phyloP scores from a whole-genome alignment of 2,797 vertebrate species.

The Hoplostethus mediterraneus region DNA sequence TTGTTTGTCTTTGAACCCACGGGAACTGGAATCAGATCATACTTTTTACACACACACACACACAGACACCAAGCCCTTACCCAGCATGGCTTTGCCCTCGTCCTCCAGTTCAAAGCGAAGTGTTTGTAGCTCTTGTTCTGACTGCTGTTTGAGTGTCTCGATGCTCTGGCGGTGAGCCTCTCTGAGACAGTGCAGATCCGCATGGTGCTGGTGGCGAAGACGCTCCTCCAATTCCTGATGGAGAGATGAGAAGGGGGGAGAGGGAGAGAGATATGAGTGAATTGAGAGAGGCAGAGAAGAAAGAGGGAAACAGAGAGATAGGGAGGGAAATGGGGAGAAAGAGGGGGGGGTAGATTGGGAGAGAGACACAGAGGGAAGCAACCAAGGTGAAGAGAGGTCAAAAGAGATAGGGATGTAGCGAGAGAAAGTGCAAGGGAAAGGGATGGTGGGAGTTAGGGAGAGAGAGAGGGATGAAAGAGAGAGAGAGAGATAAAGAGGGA shows the following conservation, averaged over 20 bases:
- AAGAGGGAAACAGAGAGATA: neutral
- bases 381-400: too few relatives aligned
- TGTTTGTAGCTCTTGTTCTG: slow-evolving; percentile 97
- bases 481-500: too few relatives aligned
- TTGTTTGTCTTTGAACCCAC: too few relatives aligned
- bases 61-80: slow-evolving; percentile 72
- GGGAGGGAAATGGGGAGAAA: neutral
- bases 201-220: slow-evolving; percentile 92
- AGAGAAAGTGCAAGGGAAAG: too few relatives aligned
- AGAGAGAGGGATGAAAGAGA: too few relatives aligned
- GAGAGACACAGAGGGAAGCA: too few relatives aligned
- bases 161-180: slow-evolving; percentile 95
- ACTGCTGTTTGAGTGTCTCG: slow-evolving; percentile 95
- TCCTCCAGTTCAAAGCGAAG: slow-evolving; percentile 97
- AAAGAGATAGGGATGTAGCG: too few relatives aligned
- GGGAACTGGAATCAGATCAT: too few relatives aligned
- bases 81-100: slow-evolving; percentile 98
- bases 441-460: neutral
- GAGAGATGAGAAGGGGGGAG: neutral
- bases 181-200: slow-evolving; percentile 92
- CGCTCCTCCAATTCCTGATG: slow-evolving; percentile 92
- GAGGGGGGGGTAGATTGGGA: neutral
- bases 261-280: neutral
- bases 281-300: neutral
- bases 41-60: neutral